Evolutionary conservation across 2,797 vertebrate species (phyloP).

Genomic region (Xenopus petersii): DNA sequence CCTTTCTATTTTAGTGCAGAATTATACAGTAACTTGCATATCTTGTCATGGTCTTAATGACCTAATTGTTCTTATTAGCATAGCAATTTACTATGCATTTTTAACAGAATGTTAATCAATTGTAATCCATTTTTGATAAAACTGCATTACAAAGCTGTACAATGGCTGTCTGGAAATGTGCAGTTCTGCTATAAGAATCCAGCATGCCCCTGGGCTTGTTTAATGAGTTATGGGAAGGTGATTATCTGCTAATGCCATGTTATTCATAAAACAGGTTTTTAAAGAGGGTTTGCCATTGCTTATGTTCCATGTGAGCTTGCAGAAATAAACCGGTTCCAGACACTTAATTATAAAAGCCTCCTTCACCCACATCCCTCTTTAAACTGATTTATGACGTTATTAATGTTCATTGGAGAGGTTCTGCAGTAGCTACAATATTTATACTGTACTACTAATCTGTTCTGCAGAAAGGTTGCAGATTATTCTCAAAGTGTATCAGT

Average conservation of each 20-base stretch:
- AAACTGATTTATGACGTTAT: no score
- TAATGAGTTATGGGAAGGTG: constrained; percentile 49
- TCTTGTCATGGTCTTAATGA: constrained; percentile 47
- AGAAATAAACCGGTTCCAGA: background rate
- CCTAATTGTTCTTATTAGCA: constrained; percentile 48
- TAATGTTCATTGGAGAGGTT: no score
- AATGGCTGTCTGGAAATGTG: constrained; percentile 42
- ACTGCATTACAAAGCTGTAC: constrained; percentile 45
- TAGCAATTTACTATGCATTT: constrained; percentile 50
- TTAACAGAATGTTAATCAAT: constrained; percentile 49
- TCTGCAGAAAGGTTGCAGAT: no score
- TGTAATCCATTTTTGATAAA: constrained; percentile 51
- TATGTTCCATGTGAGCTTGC: background rate
- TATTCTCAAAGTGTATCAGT: no score
- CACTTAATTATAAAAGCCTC: no score
- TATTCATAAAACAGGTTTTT: constrained; percentile 28
- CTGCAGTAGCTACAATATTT: no score
- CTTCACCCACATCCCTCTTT: no score
- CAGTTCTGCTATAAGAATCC: constrained; percentile 36
- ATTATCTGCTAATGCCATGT: constrained; percentile 48
- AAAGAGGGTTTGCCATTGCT: constrained; percentile 28
- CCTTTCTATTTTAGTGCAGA: constrained; percentile 21
- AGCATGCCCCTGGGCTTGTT: constrained; percentile 44
- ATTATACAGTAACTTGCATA: constrained; percentile 44
- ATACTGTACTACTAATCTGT: no score